Evolutionary conservation across 2,888 invertebrate genomes (phyloP).

Genomic region (Cantharis rufa): DNA sequence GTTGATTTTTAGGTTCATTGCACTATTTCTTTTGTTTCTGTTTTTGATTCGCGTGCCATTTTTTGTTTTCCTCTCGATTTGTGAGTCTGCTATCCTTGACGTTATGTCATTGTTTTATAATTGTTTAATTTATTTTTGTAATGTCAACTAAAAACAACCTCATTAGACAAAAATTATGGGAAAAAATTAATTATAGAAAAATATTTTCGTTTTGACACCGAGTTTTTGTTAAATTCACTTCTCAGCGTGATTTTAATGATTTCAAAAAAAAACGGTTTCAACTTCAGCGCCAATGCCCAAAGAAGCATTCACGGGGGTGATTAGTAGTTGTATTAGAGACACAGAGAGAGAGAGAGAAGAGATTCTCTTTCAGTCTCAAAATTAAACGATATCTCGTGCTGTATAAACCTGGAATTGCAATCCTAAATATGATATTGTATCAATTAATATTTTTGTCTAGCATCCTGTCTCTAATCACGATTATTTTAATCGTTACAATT

Average conservation of each 20-base stretch:
- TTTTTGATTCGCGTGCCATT: not conserved
- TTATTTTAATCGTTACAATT: not conserved
- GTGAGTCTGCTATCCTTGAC: not conserved
- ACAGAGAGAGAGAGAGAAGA: too few relatives aligned
- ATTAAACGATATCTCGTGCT: not conserved
- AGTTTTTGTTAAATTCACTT: not conserved
- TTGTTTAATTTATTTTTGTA: not conserved
- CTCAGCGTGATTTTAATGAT: not conserved
- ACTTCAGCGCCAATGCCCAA: not conserved
- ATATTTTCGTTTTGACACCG: not conserved
- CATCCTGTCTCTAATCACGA: not conserved
- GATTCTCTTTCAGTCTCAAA: too few relatives aligned
- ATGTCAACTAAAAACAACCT: not conserved
- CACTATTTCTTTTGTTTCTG: not conserved
- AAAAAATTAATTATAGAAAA: too few relatives aligned
- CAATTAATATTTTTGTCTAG: not conserved
- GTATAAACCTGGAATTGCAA: not conserved
- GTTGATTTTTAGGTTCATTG: not conserved
- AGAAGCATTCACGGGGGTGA: too few relatives aligned
- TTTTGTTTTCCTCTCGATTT: not conserved
- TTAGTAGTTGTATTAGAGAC: too few relatives aligned
- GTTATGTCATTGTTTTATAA: not conserved
- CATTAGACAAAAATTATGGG: not conserved
- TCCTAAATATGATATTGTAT: not conserved
- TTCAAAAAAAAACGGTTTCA: not conserved